Evolutionary conservation across 2,888 invertebrate species (phyloP), one percentile per base, ranked within the genome.

Genomic region (Athalia circularis): DNA sequence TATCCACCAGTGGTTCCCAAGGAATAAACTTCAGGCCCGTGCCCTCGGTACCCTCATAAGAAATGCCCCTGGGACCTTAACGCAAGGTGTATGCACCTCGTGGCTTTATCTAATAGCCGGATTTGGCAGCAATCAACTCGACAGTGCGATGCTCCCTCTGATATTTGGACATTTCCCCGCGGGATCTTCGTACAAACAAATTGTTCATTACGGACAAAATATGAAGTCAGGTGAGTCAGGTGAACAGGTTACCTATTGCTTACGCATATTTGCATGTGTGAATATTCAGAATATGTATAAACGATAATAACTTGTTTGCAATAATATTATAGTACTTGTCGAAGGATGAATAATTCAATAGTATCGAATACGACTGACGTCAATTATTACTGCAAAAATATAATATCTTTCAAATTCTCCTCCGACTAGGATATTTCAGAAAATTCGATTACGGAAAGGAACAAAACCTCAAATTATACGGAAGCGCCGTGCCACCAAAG

Each of bases 371-470:
- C 0, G 29, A 29, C 29, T 29, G 29, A 29, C 29, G 29, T 29
- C 29, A 29, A 29, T 29, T 29, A 29, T 29, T 29, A 29, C 29
- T 29, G 29, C 29, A 29, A 29, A 0, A 0, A 1, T 29, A 29
- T 2, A 29, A 29, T 29, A 29, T 29, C 29, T 29, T 29, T n/a
- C n/a, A n/a, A n/a, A n/a, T n/a, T 29, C 29, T 29, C 29, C 29
- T 29, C 2, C 29, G 2, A 29, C 29, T 29, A 93, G 93, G 92
- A 79, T 91, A 90, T 0, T 94, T 94, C 86, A 92, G 92, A 11
- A 92, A 93, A 70, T 94, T 92, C 83, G 92, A 93, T 85, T 92
- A 92, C 81, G 93, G 93, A 82, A 87, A 88, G 13, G 90, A 92
- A 5, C 91, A 92, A 7, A 90, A 94, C 80, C 86, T 90, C 74